Percentiles rank a stretch among this genome's conserved stretches.
phyloP scores from a whole-genome alignment of 2,797 vertebrate genomes.

The Atherinosoma microstoma region DNA sequence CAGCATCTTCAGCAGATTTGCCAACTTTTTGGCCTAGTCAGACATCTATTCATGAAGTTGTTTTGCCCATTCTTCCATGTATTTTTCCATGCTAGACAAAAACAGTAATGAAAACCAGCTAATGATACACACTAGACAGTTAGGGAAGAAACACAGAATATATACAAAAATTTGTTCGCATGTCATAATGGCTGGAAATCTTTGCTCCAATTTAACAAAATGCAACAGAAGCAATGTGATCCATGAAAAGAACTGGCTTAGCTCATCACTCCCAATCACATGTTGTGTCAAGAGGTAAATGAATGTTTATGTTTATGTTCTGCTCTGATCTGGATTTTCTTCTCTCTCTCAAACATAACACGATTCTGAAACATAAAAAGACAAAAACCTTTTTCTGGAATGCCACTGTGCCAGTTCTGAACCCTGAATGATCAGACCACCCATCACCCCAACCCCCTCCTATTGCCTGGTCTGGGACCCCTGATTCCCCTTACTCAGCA shows the following conservation, averaged over 20 bases:
- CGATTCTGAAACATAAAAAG: constrained; percentile 4
- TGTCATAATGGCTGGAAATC: no score
- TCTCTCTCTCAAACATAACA: constrained; percentile 8
- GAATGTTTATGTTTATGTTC: background rate
- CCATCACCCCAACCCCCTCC: background rate
- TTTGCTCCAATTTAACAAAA: no score
- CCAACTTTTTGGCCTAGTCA: background rate
- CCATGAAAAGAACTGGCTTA: background rate
- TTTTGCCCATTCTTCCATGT: background rate
- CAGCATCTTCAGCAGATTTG: no score
- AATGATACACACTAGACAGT: background rate
- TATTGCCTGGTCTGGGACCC: constrained; percentile 31
- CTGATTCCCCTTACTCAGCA: constrained; percentile 72
- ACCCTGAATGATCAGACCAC: constrained; percentile 1
- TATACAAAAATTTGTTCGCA: background rate
- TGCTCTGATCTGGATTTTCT: background rate
- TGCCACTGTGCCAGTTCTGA: constrained; percentile 7
- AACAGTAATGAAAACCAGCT: background rate
- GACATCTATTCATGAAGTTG: background rate
- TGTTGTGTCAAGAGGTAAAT: background rate
- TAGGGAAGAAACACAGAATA: background rate
- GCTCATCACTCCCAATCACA: background rate
- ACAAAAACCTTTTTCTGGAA: background rate
- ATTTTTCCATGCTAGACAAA: background rate
- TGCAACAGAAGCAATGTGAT: background rate